Percentiles rank a stretch among this genome's conserved stretches.
phyloP scores from a whole-genome alignment of 2,113 vertebrate species.

The Tachycineta bicolor region DNA sequence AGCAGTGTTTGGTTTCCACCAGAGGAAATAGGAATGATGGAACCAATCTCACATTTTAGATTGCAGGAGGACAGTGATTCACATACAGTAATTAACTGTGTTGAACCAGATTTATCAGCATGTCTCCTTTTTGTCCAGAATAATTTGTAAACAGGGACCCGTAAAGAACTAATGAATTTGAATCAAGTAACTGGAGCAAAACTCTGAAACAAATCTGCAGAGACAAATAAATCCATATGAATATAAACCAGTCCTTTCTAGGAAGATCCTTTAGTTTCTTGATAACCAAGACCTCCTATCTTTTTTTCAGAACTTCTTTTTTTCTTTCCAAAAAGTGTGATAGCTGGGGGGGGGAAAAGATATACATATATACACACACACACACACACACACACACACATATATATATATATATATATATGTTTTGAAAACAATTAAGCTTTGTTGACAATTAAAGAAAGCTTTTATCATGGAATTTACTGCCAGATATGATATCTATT shows the following conservation, averaged over 20 bases:
- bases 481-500: neutral
- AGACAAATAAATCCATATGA: neutral
- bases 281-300: neutral
- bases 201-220: neutral
- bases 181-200: neutral
- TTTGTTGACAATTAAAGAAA: neutral
- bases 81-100: neutral
- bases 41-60: neutral
- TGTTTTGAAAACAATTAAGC: neutral
- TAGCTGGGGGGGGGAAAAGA: neutral
- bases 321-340: neutral
- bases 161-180: neutral
- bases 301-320: neutral
- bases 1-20: neutral
- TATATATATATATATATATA: neutral
- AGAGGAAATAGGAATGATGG: neutral
- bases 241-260: neutral
- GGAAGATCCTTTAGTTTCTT: neutral
- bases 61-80: neutral
- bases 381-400: too few species aligned
- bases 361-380: too few species aligned
- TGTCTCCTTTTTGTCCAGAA: neutral
- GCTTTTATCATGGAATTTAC: neutral
- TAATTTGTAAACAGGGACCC: neutral
- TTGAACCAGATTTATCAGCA: neutral